phyloP scores from a whole-genome alignment of 1,140 invertebrate genomes.

The Whitmania pigra region DNA sequence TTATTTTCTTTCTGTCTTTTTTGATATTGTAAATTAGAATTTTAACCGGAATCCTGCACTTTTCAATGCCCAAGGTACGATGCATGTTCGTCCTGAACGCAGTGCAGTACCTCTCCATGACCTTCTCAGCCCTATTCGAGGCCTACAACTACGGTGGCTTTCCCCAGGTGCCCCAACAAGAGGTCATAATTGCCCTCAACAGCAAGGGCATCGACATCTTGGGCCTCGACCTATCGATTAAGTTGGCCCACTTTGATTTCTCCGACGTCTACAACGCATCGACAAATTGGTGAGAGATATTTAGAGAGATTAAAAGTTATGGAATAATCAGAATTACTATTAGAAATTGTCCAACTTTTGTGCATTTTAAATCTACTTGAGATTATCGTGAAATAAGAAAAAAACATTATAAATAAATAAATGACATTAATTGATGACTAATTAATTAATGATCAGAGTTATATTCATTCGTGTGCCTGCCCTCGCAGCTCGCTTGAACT shows the following conservation, averaged over 20 bases:
- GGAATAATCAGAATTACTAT: background rate
- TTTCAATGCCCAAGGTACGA: background rate
- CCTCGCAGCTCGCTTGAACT: background rate
- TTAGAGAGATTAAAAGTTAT: background rate
- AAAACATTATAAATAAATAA: no score
- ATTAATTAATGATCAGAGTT: no score
- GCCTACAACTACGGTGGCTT: slow-evolving; percentile 16
- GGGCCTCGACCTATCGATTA: slow-evolving; percentile 28
- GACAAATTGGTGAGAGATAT: slow-evolving; percentile 27
- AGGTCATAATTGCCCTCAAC: slow-evolving; percentile 31
- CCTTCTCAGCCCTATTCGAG: slow-evolving; percentile 23
- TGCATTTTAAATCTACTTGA: no score
- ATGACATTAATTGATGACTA: no score
- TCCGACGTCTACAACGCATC: slow-evolving; percentile 29
- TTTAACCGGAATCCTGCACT: background rate
- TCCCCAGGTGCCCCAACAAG: slow-evolving; percentile 18
- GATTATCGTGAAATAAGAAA: no score
- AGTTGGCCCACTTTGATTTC: slow-evolving; percentile 27
- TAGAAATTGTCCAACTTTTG: background rate
- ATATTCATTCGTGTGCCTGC: no score
- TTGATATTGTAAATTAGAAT: no score
- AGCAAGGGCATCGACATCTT: slow-evolving; percentile 30
- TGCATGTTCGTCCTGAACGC: slow-evolving; percentile 2
- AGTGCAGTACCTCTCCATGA: background rate
- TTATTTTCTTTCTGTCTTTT: no score